These are phyloP conservation scores for Xyrichtys novacula DNA, from an alignment of 2,797 vertebrate species.

Conservation along the genomic window DNA sequence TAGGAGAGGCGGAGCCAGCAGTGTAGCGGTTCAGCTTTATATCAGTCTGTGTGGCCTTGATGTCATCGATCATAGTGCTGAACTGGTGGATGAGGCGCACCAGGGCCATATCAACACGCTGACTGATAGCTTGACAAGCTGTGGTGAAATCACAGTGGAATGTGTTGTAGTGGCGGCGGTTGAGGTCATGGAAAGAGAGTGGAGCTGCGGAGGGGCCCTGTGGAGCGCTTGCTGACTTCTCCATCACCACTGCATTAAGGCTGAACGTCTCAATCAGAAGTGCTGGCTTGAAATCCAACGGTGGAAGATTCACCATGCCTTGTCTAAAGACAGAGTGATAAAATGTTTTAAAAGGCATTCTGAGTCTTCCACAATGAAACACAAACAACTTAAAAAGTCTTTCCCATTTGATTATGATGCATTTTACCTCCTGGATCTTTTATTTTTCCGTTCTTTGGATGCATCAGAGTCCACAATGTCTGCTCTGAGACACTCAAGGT, in stretches of 20 bases:
- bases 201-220: constrained; percentile 87
- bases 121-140: constrained; percentile 97
- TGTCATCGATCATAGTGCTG: constrained; percentile 98
- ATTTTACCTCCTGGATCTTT: constrained; percentile 90
- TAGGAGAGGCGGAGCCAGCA: constrained; percentile 95
- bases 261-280: constrained; percentile 98
- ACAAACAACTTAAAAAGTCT: neutral
- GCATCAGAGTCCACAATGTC: constrained; percentile 99
- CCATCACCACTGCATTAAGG: constrained; percentile 95
- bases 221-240: constrained; percentile 91
- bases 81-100: constrained; percentile 99
- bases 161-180: constrained; percentile 94
- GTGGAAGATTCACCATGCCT: constrained; percentile 92
- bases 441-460: constrained; percentile 95
- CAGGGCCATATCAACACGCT: constrained; percentile 98
- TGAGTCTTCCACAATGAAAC: rapidly evolving
- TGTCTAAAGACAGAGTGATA: constrained; percentile 81
- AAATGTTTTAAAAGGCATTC: neutral
- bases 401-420: neutral
- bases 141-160: constrained; percentile 98
- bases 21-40: constrained; percentile 99
- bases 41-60: constrained; percentile 98
- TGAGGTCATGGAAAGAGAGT: constrained; percentile 96
- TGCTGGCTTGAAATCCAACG: constrained; percentile 96
- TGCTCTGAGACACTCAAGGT: constrained; percentile 94